Percentiles rank a stretch among this genome's conserved stretches.
Conservation (phyloP, 2,888 invertebrate species). For the Nipponacmea schrenckii region DNA sequence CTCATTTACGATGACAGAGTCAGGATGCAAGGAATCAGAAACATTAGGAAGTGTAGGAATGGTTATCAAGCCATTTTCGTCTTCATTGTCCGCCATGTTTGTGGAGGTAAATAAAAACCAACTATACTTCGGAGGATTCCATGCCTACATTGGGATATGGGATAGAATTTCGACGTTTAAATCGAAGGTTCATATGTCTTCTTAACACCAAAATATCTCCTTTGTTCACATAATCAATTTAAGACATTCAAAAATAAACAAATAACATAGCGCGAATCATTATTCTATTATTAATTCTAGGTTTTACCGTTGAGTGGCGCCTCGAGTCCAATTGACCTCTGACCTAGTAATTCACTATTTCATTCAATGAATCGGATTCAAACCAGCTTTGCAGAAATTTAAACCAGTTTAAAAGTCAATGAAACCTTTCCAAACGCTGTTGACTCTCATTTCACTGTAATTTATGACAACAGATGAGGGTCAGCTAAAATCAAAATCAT, state of each 20-base stretch:
- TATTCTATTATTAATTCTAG: conserved; percentile 2
- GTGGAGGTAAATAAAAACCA: conserved; percentile 29
- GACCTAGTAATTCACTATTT: background rate
- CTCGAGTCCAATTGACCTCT: background rate
- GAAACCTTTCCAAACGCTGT: too few species aligned
- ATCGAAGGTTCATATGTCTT: too few species aligned
- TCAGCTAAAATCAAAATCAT: too few species aligned
- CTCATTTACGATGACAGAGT: conserved; percentile 30
- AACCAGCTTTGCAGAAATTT: too few species aligned
- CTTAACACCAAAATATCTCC: background rate
- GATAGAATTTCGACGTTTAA: too few species aligned
- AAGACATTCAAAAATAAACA: background rate
- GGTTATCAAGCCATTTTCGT: conserved; percentile 40
- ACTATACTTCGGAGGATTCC: conserved; percentile 6
- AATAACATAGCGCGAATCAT: background rate
- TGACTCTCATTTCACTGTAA: too few species aligned
- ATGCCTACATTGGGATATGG: background rate
- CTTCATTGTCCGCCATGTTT: conserved; percentile 59
- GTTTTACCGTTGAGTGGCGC: background rate
- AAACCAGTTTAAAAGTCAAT: too few species aligned
- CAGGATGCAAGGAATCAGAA: conserved; percentile 30
- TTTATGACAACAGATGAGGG: too few species aligned
- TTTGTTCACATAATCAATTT: background rate
- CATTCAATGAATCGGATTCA: too few species aligned
- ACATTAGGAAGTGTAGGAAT: conserved; percentile 34